phyloP scores from a whole-genome alignment of 2,113 vertebrate genomes.

The Rousettus leschenaultii region DNA sequence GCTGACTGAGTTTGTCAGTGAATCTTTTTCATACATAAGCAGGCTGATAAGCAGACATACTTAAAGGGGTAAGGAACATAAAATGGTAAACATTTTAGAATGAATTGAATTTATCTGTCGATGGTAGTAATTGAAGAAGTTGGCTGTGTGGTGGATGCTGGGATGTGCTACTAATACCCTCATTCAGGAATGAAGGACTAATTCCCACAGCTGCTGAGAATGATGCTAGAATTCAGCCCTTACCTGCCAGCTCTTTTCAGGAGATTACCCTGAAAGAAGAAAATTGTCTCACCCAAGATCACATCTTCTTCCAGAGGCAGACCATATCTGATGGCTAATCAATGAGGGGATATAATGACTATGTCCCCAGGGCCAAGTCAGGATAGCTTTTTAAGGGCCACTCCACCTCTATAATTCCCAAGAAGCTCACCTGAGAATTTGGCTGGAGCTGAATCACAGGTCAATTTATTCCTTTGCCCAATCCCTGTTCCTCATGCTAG shows the following conservation, averaged over 20 bases:
- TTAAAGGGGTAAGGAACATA: background rate
- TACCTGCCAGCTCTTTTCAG: background rate
- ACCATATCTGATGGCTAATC: background rate
- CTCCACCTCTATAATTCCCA: background rate
- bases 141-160: background rate
- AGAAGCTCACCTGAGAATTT: background rate
- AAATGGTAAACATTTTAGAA: background rate
- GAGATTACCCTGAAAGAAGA: background rate
- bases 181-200: background rate
- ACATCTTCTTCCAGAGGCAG: background rate
- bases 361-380: background rate
- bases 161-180: background rate
- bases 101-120: background rate
- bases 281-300: background rate
- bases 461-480: background rate
- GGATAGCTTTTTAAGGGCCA: background rate
- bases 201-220: background rate
- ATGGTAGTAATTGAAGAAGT: background rate
- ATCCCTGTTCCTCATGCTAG: background rate
- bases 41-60: slow-evolving; percentile 14
- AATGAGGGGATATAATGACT: background rate
- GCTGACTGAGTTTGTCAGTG: slow-evolving; percentile 48
- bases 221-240: background rate
- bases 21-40: background rate
- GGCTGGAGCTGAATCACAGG: background rate